Evolutionary conservation across 2,888 invertebrate species (phyloP).

Genomic region (Hoplodrina ambigua): DNA sequence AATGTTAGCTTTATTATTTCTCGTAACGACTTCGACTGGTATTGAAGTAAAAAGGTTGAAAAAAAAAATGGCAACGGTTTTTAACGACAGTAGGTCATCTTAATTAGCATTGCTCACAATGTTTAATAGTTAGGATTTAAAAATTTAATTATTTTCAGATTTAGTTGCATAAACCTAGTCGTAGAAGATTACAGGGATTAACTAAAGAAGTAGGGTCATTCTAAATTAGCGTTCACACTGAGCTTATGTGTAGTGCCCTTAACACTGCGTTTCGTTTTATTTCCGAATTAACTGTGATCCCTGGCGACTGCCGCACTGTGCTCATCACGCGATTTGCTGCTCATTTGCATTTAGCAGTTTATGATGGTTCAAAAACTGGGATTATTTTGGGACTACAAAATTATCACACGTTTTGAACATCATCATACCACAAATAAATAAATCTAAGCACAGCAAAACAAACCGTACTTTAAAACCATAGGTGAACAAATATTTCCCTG

Average conservation of each 20-base stretch:
- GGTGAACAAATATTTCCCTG: not conserved
- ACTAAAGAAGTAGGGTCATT: too few species aligned
- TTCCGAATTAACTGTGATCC: constrained; percentile 17
- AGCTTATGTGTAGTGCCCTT: constrained; percentile 4
- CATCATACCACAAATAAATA: not conserved
- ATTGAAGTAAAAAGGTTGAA: too few species aligned
- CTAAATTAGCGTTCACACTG: too few species aligned
- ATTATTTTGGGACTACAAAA: not conserved
- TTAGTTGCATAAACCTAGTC: too few species aligned
- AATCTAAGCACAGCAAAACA: not conserved
- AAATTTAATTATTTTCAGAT: too few species aligned
- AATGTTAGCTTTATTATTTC: too few species aligned
- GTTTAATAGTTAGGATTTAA: too few species aligned
- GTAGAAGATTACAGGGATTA: too few species aligned
- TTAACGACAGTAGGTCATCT: too few species aligned
- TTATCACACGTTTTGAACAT: too few species aligned
- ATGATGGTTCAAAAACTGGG: not conserved
- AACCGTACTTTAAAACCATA: not conserved
- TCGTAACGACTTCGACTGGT: not conserved
- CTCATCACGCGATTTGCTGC: constrained; percentile 8
- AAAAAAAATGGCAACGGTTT: too few species aligned
- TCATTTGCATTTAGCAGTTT: constrained; percentile 20
- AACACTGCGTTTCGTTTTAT: constrained; percentile 1
- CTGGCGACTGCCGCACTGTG: not conserved
- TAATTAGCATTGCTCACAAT: too few species aligned